Conservation (phyloP, 2,888 invertebrate species). For the Microctonus brassicae region DNA sequence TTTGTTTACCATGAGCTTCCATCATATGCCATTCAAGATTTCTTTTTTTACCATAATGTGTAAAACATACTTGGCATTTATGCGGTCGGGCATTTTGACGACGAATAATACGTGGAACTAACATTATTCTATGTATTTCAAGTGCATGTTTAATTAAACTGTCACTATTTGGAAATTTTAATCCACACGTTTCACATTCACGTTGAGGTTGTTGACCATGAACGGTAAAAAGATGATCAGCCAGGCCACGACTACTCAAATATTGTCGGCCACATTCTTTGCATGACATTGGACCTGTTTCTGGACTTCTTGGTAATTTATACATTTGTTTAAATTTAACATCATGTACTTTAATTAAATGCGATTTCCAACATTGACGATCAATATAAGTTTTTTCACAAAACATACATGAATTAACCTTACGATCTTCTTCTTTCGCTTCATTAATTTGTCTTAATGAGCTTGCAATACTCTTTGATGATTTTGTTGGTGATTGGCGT, state of each 20-base stretch:
- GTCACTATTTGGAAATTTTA: not conserved
- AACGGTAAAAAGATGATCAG: not conserved
- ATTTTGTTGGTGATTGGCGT: not conserved
- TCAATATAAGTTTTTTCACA: not conserved
- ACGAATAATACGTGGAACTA: not conserved
- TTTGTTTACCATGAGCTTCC: not conserved
- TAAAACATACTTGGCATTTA: not conserved
- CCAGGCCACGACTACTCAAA: not conserved
- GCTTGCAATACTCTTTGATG: not conserved
- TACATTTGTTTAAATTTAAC: not conserved
- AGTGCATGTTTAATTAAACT: conserved; percentile 20
- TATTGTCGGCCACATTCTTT: not conserved
- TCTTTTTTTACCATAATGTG: not conserved
- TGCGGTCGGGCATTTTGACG: not conserved
- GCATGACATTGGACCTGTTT: not conserved
- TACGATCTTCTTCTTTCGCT: not conserved
- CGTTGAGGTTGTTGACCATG: conserved; percentile 5
- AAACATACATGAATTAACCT: not conserved
- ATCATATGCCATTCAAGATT: not conserved
- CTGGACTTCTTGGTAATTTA: not conserved
- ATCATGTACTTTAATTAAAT: not conserved
- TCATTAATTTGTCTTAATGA: too few species aligned
- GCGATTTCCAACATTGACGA: not conserved
- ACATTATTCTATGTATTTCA: conserved; percentile 4
- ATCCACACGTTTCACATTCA: conserved; percentile 27